phyloP scores from a whole-genome alignment of 2,888 invertebrate species.

The Acleris laterana region DNA sequence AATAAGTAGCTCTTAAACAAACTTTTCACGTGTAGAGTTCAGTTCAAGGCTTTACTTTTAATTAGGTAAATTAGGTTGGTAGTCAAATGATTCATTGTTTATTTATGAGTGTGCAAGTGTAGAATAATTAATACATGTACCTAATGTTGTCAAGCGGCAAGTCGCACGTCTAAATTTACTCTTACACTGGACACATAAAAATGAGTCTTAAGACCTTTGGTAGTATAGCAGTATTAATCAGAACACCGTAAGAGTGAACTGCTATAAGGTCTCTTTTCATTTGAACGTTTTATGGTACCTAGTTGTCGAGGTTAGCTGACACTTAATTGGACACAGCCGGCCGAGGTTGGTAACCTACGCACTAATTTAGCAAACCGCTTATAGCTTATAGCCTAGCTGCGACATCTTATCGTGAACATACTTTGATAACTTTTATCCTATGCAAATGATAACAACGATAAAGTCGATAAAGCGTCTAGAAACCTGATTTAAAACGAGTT shows the following conservation, averaged over 20 bases:
- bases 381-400: too few relatives aligned
- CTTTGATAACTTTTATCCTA: constrained; percentile 4
- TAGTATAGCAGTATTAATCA: too few relatives aligned
- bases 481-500: background rate
- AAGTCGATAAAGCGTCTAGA: background rate
- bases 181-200: background rate
- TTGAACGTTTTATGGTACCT: too few relatives aligned
- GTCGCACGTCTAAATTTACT: constrained; percentile 54
- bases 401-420: constrained; percentile 16
- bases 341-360: constrained; percentile 44
- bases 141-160: constrained; percentile 39
- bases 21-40: too few relatives aligned
- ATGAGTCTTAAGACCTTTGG: too few relatives aligned
- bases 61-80: too few relatives aligned
- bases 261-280: background rate
- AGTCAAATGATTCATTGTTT: too few relatives aligned
- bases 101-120: too few relatives aligned
- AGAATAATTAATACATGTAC: background rate
- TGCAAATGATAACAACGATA: constrained; percentile 13
- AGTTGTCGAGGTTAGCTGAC: constrained; percentile 20
- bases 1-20: too few relatives aligned
- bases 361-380: constrained; percentile 18
- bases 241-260: too few relatives aligned
- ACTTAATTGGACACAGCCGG: constrained; percentile 40
- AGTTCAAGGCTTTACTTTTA: too few relatives aligned